A percentile compares a stretch with the other conserved stretches of the same genome.
These are phyloP conservation scores for Coluber constrictor DNA, from an alignment of 2,797 vertebrate species.

Conservation along the genomic window DNA sequence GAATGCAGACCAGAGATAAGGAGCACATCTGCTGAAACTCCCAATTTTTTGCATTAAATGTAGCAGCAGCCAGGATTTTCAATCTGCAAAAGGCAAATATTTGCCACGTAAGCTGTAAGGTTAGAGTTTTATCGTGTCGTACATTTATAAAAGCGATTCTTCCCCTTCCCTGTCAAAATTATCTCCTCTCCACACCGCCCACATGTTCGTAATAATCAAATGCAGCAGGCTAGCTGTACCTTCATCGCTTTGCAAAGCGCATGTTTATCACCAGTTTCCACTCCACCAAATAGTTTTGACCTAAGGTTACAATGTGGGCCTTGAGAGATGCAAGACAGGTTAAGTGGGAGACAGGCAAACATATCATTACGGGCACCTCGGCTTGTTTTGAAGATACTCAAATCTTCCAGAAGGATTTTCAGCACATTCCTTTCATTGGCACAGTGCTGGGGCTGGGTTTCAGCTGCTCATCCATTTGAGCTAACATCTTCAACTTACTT, in stretches of 20 bases:
- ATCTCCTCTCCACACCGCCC: constrained; percentile 38
- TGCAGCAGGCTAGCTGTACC: constrained; percentile 67
- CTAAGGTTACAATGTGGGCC: constrained; percentile 69
- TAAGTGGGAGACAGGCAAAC: constrained; percentile 73
- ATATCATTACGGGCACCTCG: constrained; percentile 66
- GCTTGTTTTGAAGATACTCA: constrained; percentile 59
- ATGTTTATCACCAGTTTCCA: constrained; percentile 73
- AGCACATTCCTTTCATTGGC: constrained; percentile 54
- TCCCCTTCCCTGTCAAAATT: constrained; percentile 54
- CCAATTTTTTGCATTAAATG: background rate
- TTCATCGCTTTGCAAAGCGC: constrained; percentile 69
- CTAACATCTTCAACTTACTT: constrained; percentile 52
- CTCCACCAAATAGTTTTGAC: constrained; percentile 76
- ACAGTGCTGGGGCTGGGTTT: constrained; percentile 29
- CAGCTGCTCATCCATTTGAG: constrained; percentile 52
- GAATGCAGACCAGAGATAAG: background rate
- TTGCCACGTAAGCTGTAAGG: constrained; percentile 62
- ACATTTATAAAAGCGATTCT: constrained; percentile 45
- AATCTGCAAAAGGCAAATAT: constrained; percentile 50
- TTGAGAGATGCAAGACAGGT: constrained; percentile 65
- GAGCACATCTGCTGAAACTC: background rate
- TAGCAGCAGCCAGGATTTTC: background rate
- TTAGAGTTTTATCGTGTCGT: constrained; percentile 50
- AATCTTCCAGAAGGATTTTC: constrained; percentile 70
- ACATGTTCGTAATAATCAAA: constrained; percentile 60